Evolutionary conservation across 2,888 invertebrate genomes (phyloP), one percentile per base, ranked within the genome.

Genomic region (Erebia epiphron): DNA sequence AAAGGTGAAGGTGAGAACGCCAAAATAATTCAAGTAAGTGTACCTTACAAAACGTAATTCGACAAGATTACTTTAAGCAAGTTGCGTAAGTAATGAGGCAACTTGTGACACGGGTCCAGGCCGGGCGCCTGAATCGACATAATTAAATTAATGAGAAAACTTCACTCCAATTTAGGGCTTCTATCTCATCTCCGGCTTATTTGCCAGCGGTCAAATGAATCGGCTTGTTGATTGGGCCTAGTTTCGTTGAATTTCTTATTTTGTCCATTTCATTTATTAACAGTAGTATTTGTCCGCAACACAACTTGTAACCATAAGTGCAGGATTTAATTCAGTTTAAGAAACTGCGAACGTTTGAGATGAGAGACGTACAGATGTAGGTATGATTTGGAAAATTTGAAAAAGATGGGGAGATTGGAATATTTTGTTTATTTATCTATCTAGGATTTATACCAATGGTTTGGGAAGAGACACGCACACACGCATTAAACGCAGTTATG

Each of bases 121-220:
- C 58, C 43, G 26, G 88, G 86, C 83, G 83, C 86, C 86, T 89
- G 91, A 90, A 92, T 92, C 91, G 92, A 91, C 91, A 90, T 92
- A 91, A 92, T 92, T 91, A 92, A 92, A 92, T 92, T 92, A 92
- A 92, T 91, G 91, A 92, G 91, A 91, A 92, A 92, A 92, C 91
- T 92, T 92, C 89, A 90, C 91, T 91, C 88, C 90, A 89, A 91
- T 91, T 92, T 91, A 87, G 89, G 88, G 83, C 86, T 89, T 89
- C 89, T 88, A 86, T 86, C 87, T 88, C 89, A 91, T 91, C 90
- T 91, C 90, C 87, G 86, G 87, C 85, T 87, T 90, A 88, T 89
- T 89, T 85, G 88, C 85, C 84, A 86, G 83, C 86, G 91, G 91
- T 91, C 91, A 90, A 90, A 86, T 82, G 82, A 84, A 83, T 83